Conservation (phyloP, 2,113 vertebrate genomes). For the Axis porcinus region DNA sequence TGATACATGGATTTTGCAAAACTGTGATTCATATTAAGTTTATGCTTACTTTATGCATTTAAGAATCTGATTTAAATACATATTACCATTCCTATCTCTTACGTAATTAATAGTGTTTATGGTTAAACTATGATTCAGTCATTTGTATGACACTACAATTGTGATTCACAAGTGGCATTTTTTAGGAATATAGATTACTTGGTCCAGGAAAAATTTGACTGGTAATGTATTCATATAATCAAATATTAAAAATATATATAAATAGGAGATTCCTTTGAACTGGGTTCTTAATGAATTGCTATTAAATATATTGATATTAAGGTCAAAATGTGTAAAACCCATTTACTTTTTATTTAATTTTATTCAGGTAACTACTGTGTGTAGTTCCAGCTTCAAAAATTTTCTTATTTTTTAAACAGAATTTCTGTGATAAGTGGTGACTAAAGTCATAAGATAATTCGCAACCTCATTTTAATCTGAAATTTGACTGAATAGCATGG, state of each 20-base stretch:
- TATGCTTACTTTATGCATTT: not conserved
- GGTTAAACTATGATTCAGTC: not conserved
- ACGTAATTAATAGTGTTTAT: not conserved
- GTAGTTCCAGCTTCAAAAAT: not conserved
- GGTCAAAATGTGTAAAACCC: not conserved
- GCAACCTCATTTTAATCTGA: not conserved
- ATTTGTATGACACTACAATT: conserved; percentile 6
- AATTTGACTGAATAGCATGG: not conserved
- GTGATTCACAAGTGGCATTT: not conserved
- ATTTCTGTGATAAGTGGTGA: not conserved
- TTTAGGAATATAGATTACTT: not conserved
- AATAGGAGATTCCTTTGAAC: not conserved
- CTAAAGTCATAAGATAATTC: not conserved
- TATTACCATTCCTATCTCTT: not conserved
- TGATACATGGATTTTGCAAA: not conserved
- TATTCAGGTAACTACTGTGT: not conserved
- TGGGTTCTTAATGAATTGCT: not conserved
- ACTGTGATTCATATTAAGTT: not conserved
- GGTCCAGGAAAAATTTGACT: conserved; percentile 16
- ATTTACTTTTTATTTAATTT: not conserved
- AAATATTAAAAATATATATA: not conserved
- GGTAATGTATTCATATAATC: not conserved
- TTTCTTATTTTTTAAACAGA: not conserved
- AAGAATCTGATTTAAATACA: not conserved
- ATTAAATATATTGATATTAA: not conserved